Conservation (phyloP, 2,888 invertebrate genomes). For the Entomobrya multifasciata region DNA sequence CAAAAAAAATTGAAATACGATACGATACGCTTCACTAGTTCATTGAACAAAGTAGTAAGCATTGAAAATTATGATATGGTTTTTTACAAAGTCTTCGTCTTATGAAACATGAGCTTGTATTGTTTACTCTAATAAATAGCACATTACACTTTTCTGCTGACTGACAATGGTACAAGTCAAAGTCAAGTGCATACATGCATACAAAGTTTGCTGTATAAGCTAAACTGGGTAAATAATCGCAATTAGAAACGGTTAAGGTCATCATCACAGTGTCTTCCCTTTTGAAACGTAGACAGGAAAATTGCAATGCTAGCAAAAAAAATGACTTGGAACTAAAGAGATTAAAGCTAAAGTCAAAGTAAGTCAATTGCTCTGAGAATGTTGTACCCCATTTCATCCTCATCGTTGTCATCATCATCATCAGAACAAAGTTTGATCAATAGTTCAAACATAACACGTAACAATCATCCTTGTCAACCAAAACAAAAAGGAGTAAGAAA, state of each 20-base stretch:
- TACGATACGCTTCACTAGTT: slow-evolving; percentile 39
- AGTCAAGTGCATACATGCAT: slow-evolving; percentile 23
- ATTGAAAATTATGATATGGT: background rate
- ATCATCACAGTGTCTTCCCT: slow-evolving; percentile 2
- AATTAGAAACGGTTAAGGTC: slow-evolving; percentile 66
- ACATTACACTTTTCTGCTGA: slow-evolving; percentile 32
- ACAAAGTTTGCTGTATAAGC: background rate
- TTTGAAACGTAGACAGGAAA: background rate
- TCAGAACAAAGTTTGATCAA: slow-evolving; percentile 54
- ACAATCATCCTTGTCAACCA: slow-evolving; percentile 3
- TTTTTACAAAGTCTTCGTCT: background rate
- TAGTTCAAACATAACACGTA: slow-evolving; percentile 5
- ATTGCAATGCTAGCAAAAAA: slow-evolving; percentile 1
- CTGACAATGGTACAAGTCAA: slow-evolving; percentile 45
- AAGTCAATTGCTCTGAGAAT: slow-evolving; percentile 19
- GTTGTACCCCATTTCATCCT: background rate
- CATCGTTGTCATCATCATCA: background rate
- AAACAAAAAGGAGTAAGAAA: slow-evolving; percentile 24
- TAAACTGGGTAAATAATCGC: slow-evolving; percentile 56
- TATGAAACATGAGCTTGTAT: too few species aligned
- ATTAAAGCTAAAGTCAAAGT: slow-evolving; percentile 17
- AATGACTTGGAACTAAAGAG: slow-evolving; percentile 45
- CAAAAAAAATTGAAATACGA: too few species aligned
- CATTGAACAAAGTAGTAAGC: too few species aligned
- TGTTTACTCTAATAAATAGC: slow-evolving; percentile 48